Base-by-base conservation (phyloP, 2,888 invertebrate species). In the Philonicus albiceps region DNA sequence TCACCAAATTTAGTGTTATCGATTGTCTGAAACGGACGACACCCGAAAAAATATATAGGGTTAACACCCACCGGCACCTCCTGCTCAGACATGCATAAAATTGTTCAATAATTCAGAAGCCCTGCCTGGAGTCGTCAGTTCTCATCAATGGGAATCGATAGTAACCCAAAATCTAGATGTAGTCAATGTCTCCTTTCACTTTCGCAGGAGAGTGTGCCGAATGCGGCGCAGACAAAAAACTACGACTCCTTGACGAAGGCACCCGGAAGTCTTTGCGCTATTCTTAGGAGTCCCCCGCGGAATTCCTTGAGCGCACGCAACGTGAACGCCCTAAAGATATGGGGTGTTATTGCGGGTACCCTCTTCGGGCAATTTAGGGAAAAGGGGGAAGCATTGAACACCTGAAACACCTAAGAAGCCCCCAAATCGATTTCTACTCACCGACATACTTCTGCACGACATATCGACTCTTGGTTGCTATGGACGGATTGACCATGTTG, bases 391-490 rank as follows among this genome's bases (percentile, higher is more conserved):
- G 49, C 49, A n/a, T n/a, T n/a, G n/a, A 49, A 49, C 49, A 49
- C 49, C 49, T 49, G n/a, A n/a, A n/a, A n/a, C 49, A 49, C 49
- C n/a, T 49, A 49, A 6, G 19, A n/a, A 5, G 49, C 6, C 49
- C 40, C 16, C 16, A 49, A 49, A 49, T 49, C 49, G 49, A 49
- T 49, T 49, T n/a, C 34, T 86, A 73, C 91, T 93, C 93, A 97
- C 98, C 98, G 89, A 98, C 97, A 91, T 98, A 98, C 93, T 98
- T 98, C 91, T 98, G 98, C 13, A 98, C 96, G 80, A 98, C 97
- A 91, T 96, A 98, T 93, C 96, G 95, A 90, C 95, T 94, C 92
- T 96, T 96, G 89, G 94, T 93, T 34, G 94, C 94, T 91, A 93
- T 92, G n/a, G 95, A 94, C 89, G 94, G 93, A 90, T 95, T 96